Conservation (phyloP, 2,797 vertebrate species). For the Leuciscus waleckii region DNA sequence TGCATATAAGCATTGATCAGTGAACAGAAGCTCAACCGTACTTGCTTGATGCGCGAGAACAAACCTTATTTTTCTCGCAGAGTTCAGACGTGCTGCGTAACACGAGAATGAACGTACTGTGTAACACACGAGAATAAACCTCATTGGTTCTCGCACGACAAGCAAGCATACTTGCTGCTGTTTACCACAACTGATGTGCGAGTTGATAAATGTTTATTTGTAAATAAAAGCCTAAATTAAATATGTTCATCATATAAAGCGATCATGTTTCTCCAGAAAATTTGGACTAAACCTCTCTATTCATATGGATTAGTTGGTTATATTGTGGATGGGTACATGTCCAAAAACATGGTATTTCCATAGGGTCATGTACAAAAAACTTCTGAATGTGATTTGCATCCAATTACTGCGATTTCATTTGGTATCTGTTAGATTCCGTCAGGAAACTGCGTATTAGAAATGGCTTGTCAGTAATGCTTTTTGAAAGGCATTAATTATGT, state of each 20-base stretch:
- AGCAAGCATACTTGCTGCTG: neutral
- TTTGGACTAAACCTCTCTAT: neutral
- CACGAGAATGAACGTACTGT: no score
- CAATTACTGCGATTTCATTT: neutral
- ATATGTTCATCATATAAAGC: neutral
- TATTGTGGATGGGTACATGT: neutral
- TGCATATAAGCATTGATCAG: no score
- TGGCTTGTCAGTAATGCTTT: neutral
- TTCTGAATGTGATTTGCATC: neutral
- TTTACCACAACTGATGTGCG: neutral
- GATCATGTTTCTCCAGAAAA: neutral
- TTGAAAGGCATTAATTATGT: constrained; percentile 3
- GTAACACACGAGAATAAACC: neutral
- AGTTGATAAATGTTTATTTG: neutral
- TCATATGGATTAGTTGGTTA: neutral
- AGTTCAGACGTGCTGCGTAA: no score
- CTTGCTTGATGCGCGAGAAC: no score
- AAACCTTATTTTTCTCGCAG: no score
- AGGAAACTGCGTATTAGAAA: neutral
- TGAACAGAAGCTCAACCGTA: no score
- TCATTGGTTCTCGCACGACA: neutral
- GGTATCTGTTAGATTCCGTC: neutral
- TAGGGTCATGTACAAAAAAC: neutral
- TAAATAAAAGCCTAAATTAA: neutral
- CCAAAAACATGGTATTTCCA: neutral